These are phyloP conservation scores for Nephila pilipes DNA, from an alignment of 1,140 invertebrate genomes.

Conservation along the genomic window DNA sequence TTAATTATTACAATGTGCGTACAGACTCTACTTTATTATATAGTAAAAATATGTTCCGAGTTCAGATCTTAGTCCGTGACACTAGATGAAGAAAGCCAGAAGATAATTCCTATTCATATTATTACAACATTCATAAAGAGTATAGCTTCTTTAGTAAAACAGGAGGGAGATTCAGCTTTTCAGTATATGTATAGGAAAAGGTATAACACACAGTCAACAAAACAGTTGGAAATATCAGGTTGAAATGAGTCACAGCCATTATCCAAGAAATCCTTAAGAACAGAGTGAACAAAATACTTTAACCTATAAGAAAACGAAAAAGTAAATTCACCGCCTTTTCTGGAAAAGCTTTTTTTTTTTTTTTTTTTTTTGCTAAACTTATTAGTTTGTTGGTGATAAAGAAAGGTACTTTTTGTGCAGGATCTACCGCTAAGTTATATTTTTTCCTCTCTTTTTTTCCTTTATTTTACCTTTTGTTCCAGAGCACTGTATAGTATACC, in stretches of 20 bases:
- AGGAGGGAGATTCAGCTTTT: too few species aligned
- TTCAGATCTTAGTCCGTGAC: too few species aligned
- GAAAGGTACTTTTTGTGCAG: conserved; percentile 31
- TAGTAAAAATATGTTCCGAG: too few species aligned
- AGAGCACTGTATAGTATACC: not conserved
- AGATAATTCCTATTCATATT: too few species aligned
- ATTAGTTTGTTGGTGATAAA: conserved; percentile 55
- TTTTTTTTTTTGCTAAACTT: not conserved
- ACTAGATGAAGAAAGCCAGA: too few species aligned
- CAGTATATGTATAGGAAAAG: too few species aligned
- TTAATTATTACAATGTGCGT: too few species aligned
- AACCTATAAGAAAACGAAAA: conserved; percentile 26
- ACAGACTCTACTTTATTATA: too few species aligned
- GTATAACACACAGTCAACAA: too few species aligned
- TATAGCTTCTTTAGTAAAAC: too few species aligned
- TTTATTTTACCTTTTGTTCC: conserved; percentile 10
- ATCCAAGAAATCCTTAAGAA: not conserved
- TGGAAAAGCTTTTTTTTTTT: not conserved
- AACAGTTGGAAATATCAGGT: not conserved
- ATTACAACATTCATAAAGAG: too few species aligned
- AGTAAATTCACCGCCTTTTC: not conserved
- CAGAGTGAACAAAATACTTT: not conserved
- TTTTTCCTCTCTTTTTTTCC: not conserved
- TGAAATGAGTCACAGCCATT: not conserved
- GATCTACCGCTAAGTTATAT: not conserved